phyloP scores from a whole-genome alignment of 1,140 invertebrate genomes.

The Brachionus angularis region DNA sequence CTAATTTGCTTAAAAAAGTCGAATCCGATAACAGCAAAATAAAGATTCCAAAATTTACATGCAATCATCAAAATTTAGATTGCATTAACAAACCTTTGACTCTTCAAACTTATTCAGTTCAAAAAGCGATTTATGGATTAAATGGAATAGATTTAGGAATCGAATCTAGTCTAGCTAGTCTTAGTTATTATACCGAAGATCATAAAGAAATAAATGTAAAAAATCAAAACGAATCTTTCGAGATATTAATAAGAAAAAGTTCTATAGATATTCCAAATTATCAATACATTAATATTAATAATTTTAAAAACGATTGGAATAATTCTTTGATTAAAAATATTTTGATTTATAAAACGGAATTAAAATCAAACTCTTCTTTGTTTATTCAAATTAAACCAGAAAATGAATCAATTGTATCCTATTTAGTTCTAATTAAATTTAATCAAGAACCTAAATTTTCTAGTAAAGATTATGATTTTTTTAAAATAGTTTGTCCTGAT shows the following conservation, averaged over 20 bases:
- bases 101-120: slow-evolving; percentile 6
- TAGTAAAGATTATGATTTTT: background rate
- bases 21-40: no score
- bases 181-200: background rate
- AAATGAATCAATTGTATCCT: background rate
- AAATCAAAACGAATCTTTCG: background rate
- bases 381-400: slow-evolving; percentile 17
- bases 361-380: background rate
- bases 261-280: background rate
- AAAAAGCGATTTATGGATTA: background rate
- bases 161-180: background rate
- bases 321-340: background rate
- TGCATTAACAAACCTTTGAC: background rate
- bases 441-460: background rate
- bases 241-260: background rate
- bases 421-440: slow-evolving; percentile 2
- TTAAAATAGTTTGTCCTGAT: background rate
- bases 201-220: background rate
- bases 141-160: background rate
- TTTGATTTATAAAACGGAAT: background rate
- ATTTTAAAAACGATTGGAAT: background rate
- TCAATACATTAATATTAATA: no score
- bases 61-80: background rate
- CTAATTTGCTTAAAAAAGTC: no score
- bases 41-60: no score